phyloP scores from a whole-genome alignment of 2,888 invertebrate genomes.

The Timema podura region DNA sequence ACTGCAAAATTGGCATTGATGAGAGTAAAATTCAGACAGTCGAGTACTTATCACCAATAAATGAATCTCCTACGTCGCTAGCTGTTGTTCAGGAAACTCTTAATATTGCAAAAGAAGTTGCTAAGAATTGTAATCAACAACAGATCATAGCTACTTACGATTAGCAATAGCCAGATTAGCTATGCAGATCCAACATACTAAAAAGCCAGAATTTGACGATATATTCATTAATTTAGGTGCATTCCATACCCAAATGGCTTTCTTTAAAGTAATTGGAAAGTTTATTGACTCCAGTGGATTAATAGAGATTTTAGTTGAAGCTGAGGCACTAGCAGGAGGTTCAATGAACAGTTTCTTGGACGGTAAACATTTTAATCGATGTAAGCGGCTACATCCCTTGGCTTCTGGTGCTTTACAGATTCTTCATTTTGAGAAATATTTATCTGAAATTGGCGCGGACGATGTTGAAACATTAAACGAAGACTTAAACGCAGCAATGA shows the following conservation, averaged over 20 bases:
- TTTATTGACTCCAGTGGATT: not conserved
- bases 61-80: not conserved
- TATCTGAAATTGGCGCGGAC: not conserved
- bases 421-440: not conserved
- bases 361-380: not conserved
- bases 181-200: not conserved
- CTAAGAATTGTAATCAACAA: not conserved
- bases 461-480: not conserved
- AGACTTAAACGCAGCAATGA: not conserved
- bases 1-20: not conserved
- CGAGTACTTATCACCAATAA: not conserved
- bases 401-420: not conserved
- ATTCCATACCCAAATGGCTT: not conserved
- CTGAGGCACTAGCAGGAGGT: not conserved
- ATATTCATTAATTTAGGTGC: not conserved
- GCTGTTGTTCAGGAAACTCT: slow-evolving; percentile 1
- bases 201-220: not conserved
- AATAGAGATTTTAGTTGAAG: not conserved
- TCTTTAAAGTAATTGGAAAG: not conserved
- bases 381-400: not conserved
- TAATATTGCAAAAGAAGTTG: not conserved
- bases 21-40: not conserved
- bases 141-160: not conserved
- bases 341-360: not conserved
- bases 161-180: not conserved